A percentile compares a stretch with the other conserved stretches of the same genome.
These are phyloP conservation scores for Microchirus variegatus DNA, from an alignment of 2,797 vertebrate genomes.

Conservation along the genomic window DNA sequence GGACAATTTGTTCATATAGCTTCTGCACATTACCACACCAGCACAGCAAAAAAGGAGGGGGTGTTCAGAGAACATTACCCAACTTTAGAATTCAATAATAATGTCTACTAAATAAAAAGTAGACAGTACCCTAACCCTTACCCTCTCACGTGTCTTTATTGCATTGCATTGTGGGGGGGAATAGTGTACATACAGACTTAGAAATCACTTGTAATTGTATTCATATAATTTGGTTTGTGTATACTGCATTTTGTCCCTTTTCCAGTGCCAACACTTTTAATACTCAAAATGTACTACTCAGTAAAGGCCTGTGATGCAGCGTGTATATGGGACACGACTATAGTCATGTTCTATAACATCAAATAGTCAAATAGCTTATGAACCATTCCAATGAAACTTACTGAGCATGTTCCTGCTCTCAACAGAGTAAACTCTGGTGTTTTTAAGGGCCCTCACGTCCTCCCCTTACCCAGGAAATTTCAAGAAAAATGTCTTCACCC, in stretches of 20 bases:
- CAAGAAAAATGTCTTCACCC: too few relatives aligned
- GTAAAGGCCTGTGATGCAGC: too few relatives aligned
- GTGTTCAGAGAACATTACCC: too few relatives aligned
- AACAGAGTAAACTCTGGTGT: neutral
- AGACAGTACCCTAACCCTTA: too few relatives aligned
- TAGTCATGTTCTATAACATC: neutral
- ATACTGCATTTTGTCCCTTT: neutral
- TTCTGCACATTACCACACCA: conserved; percentile 1
- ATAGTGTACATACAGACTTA: neutral
- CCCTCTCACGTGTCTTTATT: too few relatives aligned
- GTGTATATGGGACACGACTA: neutral
- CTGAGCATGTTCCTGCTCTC: neutral
- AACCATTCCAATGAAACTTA: neutral
- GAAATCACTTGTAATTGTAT: neutral
- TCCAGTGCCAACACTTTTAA: neutral
- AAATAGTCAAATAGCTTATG: neutral
- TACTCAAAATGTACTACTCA: too few relatives aligned
- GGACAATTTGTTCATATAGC: conserved; percentile 26
- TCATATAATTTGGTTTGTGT: neutral
- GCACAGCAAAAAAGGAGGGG: neutral
- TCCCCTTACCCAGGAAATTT: too few relatives aligned
- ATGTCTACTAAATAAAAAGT: too few relatives aligned
- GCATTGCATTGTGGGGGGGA: neutral
- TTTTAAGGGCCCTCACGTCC: too few relatives aligned
- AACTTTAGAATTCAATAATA: too few relatives aligned